phyloP scores from a whole-genome alignment of 2,797 vertebrate species.

The Phoeniculus purpureus region DNA sequence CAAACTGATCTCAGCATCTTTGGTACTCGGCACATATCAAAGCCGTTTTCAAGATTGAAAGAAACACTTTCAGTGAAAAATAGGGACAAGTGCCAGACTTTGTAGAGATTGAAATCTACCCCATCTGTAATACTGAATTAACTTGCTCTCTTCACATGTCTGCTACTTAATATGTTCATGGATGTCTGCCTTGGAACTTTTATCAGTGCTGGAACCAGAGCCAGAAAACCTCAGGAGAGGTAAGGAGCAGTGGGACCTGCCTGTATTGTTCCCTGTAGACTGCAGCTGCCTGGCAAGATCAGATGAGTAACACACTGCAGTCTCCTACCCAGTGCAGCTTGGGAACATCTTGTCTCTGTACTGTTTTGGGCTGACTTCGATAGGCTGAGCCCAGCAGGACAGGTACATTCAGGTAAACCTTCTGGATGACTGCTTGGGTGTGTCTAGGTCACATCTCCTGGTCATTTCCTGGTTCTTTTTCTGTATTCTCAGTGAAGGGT shows the following conservation, averaged over 20 bases:
- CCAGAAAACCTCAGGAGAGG: neutral
- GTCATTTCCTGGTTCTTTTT: neutral
- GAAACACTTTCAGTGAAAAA: constrained; percentile 37
- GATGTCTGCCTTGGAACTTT: neutral
- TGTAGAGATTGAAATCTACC: constrained; percentile 2
- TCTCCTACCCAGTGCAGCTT: fast-evolving
- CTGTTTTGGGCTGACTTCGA: neutral
- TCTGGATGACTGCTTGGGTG: fast-evolving
- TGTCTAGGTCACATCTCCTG: neutral
- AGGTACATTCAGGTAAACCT: neutral
- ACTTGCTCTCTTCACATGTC: neutral
- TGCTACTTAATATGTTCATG: neutral
- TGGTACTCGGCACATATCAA: neutral
- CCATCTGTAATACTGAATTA: constrained; percentile 14
- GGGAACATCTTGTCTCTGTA: neutral
- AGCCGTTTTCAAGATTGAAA: constrained; percentile 40
- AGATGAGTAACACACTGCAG: neutral
- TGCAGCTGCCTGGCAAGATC: fast-evolving
- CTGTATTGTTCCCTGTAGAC: neutral
- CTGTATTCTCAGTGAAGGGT: neutral
- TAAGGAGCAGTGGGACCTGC: neutral
- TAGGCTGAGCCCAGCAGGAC: neutral
- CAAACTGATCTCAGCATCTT: constrained; percentile 45
- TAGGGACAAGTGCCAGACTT: neutral
- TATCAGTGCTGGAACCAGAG: neutral